phyloP scores from a whole-genome alignment of 2,888 invertebrate genomes.

The Oligia fasciuncula region DNA sequence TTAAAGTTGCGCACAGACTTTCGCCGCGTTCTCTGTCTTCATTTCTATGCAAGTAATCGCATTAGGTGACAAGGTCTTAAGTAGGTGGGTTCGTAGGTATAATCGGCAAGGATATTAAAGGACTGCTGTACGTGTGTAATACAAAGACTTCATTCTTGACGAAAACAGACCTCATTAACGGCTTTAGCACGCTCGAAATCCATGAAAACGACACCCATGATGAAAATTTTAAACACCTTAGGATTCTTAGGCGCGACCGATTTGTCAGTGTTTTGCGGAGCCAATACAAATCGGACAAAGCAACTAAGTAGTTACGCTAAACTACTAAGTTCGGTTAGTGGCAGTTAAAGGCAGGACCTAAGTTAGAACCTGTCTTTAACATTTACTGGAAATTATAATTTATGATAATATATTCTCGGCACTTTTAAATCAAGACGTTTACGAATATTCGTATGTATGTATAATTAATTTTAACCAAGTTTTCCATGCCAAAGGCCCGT shows the following conservation, averaged over 20 bases:
- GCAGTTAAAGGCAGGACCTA: neutral
- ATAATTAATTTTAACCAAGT: constrained; percentile 70
- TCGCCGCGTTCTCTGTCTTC: neutral
- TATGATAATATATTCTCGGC: constrained; percentile 31
- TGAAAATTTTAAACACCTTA: neutral
- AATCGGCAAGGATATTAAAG: no score
- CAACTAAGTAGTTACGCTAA: neutral
- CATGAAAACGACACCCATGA: no score
- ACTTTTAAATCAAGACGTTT: constrained; percentile 54
- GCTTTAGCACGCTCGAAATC: no score
- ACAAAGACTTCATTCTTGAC: neutral
- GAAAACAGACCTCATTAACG: no score
- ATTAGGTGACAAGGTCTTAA: neutral
- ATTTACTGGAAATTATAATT: constrained; percentile 2
- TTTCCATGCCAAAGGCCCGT: constrained; percentile 73
- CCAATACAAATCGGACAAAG: neutral
- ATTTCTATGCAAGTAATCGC: neutral
- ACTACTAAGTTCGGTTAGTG: neutral
- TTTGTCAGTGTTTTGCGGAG: neutral
- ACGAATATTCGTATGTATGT: constrained; percentile 54
- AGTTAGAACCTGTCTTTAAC: neutral
- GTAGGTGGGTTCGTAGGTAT: neutral
- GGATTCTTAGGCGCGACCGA: neutral
- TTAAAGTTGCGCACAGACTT: neutral
- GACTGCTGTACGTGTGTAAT: neutral